Evolutionary conservation across 2,888 invertebrate genomes (phyloP), one percentile per base, ranked within the genome.

Genomic region (Epistrophe eligans): DNA sequence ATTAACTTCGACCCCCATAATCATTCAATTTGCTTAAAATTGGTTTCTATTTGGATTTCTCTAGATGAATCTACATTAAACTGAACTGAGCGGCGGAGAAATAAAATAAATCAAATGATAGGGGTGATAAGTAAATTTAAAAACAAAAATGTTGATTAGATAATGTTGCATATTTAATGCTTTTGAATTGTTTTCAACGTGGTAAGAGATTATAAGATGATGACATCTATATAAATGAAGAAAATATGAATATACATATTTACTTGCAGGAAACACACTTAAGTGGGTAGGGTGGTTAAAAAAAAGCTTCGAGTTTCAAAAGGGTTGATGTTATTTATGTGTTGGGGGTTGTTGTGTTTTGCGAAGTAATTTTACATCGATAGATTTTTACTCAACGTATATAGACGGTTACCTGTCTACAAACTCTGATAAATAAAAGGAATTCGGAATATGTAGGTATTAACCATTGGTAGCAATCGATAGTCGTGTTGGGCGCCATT

Each of bases 11-110:
- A 55, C 77, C 70, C 81, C 77, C 48, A 77, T 70, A 84, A 85
- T 85, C 84, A 85, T 85, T 85, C 80, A 85, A 85, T 85, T 85
- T 77, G 62, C 73, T 81, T 52, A n/a, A 60, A 84, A 80, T 84
- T 76, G 77, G 66, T 80, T 71, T 73, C 72, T 62, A 66, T 74
- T 84, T 76, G 71, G 24, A 48, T 70, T 71, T 60, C 28, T 45
- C 66, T 32, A 35, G 60, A 45, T 57, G 67, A 60, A 48, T 55
- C 55, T 55, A 55, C 28, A 55, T 9, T 24, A 7, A 13, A 55
- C 32, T 55, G 32, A 28, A 6, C 9, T 5, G 1, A 50, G 11
- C 6, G 50, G 24, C 24, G 0, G 58, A 55, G n/a, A 24, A 43
- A 24, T 7, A 45, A 67, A 71, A 79, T 84, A 84, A 79, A 84